These are phyloP conservation scores for Zeus faber DNA, from an alignment of 2,113 vertebrate species.

Conservation along the genomic window DNA sequence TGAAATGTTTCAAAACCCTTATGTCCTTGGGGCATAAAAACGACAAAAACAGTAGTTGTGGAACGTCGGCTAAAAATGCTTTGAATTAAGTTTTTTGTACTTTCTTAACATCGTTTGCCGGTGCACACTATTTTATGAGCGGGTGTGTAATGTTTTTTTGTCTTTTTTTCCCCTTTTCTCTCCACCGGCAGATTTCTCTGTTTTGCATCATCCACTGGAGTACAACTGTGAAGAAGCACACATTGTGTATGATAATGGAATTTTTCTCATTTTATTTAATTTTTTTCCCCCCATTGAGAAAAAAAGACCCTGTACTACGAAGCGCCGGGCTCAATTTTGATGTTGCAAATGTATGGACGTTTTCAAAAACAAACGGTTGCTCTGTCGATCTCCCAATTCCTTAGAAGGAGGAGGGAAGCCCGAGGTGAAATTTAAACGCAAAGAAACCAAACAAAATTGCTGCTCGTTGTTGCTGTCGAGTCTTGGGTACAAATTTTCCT, in stretches of 20 bases:
- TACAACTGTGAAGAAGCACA: slow-evolving; percentile 69
- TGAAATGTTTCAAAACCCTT: no score
- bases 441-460: slow-evolving; percentile 52
- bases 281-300: not conserved
- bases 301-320: not conserved
- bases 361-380: not conserved
- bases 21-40: no score
- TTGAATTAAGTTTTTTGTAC: not conserved
- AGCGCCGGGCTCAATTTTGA: slow-evolving; percentile 35
- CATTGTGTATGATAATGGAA: slow-evolving; percentile 41
- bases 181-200: slow-evolving; percentile 60
- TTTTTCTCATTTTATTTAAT: not conserved
- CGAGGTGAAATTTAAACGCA: slow-evolving; percentile 25
- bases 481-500: slow-evolving; percentile 35
- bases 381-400: slow-evolving; percentile 19
- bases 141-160: slow-evolving; percentile 38
- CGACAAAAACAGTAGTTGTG: no score
- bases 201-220: slow-evolving; percentile 66
- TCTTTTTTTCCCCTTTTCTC: no score
- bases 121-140: not conserved
- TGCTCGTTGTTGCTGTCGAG: slow-evolving; percentile 24
- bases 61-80: no score
- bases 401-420: slow-evolving; percentile 9
- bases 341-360: slow-evolving; percentile 32
- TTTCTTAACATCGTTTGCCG: no score